phyloP scores from a whole-genome alignment of 2,888 invertebrate species.

The Netelia virgata region DNA sequence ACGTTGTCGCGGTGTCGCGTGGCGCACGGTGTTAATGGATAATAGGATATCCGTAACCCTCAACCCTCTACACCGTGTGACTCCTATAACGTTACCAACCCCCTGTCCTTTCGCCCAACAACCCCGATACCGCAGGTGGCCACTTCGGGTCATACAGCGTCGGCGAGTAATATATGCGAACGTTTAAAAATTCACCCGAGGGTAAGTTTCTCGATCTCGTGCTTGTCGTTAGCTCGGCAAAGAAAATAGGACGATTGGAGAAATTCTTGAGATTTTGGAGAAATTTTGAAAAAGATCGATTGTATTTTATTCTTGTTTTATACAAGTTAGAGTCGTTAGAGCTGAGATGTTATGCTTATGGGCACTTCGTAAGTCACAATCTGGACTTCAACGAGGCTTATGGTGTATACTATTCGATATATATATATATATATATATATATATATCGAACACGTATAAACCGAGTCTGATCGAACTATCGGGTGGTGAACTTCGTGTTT shows the following conservation, averaged over 20 bases:
- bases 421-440: constrained; percentile 7
- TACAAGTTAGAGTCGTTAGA: background rate
- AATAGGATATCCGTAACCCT: constrained; percentile 76
- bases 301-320: too few relatives aligned
- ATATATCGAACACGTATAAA: constrained; percentile 13
- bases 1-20: constrained; percentile 68
- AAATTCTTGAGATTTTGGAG: background rate
- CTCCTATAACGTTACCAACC: constrained; percentile 53
- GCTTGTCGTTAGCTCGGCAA: too few relatives aligned
- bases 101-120: background rate
- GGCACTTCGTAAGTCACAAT: background rate
- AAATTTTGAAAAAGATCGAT: background rate
- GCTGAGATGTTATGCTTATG: constrained; percentile 32
- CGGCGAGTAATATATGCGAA: constrained; percentile 18
- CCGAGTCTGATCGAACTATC: constrained; percentile 59
- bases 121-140: constrained; percentile 21
- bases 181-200: constrained; percentile 40
- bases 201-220: too few relatives aligned
- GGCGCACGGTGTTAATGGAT: constrained; percentile 74
- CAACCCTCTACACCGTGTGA: constrained; percentile 5
- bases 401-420: background rate
- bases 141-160: constrained; percentile 34
- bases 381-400: constrained; percentile 37
- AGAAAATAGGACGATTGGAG: background rate
- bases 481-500: constrained; percentile 43